Base-by-base conservation (phyloP, 1,140 invertebrate genomes). In the Drosophila novamexicana region DNA sequence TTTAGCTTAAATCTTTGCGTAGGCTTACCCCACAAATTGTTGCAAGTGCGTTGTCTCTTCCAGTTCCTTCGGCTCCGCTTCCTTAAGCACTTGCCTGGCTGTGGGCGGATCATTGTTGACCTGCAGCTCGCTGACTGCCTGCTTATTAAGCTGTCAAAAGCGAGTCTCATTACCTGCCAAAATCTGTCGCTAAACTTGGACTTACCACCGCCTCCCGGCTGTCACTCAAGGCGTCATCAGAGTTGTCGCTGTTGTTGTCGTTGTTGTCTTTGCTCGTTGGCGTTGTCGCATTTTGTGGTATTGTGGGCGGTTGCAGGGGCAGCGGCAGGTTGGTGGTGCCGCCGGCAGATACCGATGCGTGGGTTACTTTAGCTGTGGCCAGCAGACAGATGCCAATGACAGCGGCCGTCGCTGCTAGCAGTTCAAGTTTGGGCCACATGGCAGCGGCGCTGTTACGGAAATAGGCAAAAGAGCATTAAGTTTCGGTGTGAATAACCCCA, bases 111-210 rank as follows among this genome's bases (percentile, higher is more conserved):
- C 83, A 47, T 65, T 66, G 44, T 44, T 76, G 74, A 71, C 77
- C 69, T 68, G 69, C 39, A 53, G 63, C 29, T 53, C 67, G 14
- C 53, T 49, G 50, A 18, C 67, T 45, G 67, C 44, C 77, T 77
- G 77, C 74, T 75, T 78, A 88, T 89, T 84, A 81, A 89, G 70
- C 80, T 89, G 85, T 89, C 84, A 81, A 89, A 79, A 89, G 54
- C 47, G 37, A 72, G 67, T 73, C 64, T 80, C 74, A 88, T 80
- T 83, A 81, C 42, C 80, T 77, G 66, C 81, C 82, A 89, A 89
- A 82, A 72, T 86, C 69, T 77, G 65, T 82, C 68, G 69, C 62
- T 69, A 61, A 81, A 75, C 67, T 75, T 42, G 42, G 36, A 65
- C 81, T 85, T 40, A 89, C 84, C 77, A 80, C 78, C 62, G 14